A percentile compares a stretch with the other conserved stretches of the same genome.
These are phyloP conservation scores for Orthonevra nobilis DNA, from an alignment of 2,888 invertebrate genomes.

Conservation along the genomic window DNA sequence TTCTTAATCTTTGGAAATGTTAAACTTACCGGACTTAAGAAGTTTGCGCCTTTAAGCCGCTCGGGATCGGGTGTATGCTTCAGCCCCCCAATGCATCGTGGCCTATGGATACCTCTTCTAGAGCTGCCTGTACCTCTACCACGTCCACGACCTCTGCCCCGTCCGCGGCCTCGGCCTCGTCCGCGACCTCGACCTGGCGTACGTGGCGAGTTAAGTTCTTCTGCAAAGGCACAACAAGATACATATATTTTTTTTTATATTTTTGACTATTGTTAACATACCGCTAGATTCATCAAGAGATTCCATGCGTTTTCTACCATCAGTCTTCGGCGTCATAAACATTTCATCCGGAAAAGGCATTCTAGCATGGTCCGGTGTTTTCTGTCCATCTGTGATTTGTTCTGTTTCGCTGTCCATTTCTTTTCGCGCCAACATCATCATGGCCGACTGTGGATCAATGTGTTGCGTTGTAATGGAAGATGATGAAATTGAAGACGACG, in stretches of 20 bases:
- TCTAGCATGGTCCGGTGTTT: constrained; percentile 1
- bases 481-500: constrained; percentile 54
- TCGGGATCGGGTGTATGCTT: constrained; percentile 78
- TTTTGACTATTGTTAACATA: not conserved
- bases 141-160: constrained; percentile 76
- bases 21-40: constrained; percentile 77
- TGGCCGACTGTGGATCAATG: constrained; percentile 13
- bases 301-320: constrained; percentile 46
- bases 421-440: constrained; percentile 9
- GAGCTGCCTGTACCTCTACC: constrained; percentile 76
- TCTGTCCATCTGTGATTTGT: constrained; percentile 8
- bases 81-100: constrained; percentile 78
- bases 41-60: constrained; percentile 75
- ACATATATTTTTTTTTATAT: not conserved
- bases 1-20: too few species aligned
- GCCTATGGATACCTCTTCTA: constrained; percentile 74
- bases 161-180: constrained; percentile 74
- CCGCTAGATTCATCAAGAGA: constrained; percentile 60
- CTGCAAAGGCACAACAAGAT: constrained; percentile 34
- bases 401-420: not conserved
- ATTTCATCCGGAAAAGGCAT: constrained; percentile 49
- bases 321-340: constrained; percentile 63
- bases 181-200: constrained; percentile 72
- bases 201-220: constrained; percentile 39
- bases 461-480: constrained; percentile 45